Evolutionary conservation across 2,888 invertebrate species (phyloP), one percentile per base, ranked within the genome.

Genomic region (Antheraea assamensis): DNA sequence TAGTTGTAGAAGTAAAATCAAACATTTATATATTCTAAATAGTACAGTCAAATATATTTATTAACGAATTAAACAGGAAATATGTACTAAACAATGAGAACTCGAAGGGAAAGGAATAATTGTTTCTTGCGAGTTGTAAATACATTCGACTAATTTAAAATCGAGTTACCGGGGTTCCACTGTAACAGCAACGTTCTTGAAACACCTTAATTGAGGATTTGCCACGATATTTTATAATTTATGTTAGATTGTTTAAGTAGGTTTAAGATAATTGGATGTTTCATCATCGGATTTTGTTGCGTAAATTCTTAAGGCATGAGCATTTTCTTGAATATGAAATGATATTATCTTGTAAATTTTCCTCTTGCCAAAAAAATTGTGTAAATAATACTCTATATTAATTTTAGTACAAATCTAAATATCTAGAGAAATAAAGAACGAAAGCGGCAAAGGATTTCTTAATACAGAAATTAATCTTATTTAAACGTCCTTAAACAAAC

Each of bases 211-310:
- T 15, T 64, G 17, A 64, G 27, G 30, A 64, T 64, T 64, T 64
- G 30, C 61, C 30, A 30, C 2, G 61, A 64, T 30, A 64, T 64
- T 64, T 30, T 64, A 64, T 64, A 64, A 61, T 61, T 61, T 61
- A 61, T 27, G 27, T 61, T 61, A 27, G 27, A 61, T 27, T 61
- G 27, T 61, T 61, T 61, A 61, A 27, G 15, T 27, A 30, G 61
- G 30, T 30, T 64, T 64, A 17, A 64, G 30, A 64, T 64, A 64
- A 30, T 64, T 64, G 61, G 27, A 17, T 58, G 58, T 24, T 58
- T 64, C 27, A 64, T 64, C 24, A 27, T 27, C 27, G 27, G 27
- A 61, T 61, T 10, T 64, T 64, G 13, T 42, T 64, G 17, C 27
- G 27, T 30, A 64, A 64, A 64, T 64, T 24, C 61, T 27, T 64